Evolutionary conservation across 2,888 invertebrate species (phyloP).

Genomic region (Chironomus tentans): DNA sequence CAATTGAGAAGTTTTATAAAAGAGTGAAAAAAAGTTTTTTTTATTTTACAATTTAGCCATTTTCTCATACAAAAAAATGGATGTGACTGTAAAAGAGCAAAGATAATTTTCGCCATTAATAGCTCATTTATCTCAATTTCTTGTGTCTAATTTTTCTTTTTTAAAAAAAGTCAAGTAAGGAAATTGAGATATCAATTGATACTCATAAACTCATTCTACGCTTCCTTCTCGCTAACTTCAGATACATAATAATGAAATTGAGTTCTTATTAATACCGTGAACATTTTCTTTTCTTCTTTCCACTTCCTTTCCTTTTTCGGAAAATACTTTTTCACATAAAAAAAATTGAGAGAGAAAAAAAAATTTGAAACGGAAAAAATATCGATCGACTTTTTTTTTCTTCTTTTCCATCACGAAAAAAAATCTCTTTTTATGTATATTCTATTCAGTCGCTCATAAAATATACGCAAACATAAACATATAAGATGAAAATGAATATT

Average conservation of each 20-base stretch:
- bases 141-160: neutral
- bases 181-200: neutral
- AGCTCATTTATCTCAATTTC: neutral
- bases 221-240: too few species aligned
- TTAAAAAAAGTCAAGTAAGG: neutral
- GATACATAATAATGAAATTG: neutral
- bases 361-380: slow-evolving; percentile 11
- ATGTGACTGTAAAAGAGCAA: neutral
- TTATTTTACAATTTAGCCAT: neutral
- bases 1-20: neutral
- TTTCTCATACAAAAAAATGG: neutral
- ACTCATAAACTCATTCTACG: neutral
- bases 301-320: too few species aligned
- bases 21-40: neutral
- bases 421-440: slow-evolving; percentile 25
- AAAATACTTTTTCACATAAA: slow-evolving; percentile 1
- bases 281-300: slow-evolving; percentile 29
- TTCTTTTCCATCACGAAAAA: neutral
- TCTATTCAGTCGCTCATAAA: slow-evolving; percentile 23
- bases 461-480: slow-evolving; percentile 23
- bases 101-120: neutral
- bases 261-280: neutral
- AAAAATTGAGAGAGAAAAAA: neutral
- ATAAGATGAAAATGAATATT: neutral
- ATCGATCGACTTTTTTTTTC: slow-evolving; percentile 18